phyloP scores from a whole-genome alignment of 1,140 invertebrate genomes.

The Achroia grisella region DNA sequence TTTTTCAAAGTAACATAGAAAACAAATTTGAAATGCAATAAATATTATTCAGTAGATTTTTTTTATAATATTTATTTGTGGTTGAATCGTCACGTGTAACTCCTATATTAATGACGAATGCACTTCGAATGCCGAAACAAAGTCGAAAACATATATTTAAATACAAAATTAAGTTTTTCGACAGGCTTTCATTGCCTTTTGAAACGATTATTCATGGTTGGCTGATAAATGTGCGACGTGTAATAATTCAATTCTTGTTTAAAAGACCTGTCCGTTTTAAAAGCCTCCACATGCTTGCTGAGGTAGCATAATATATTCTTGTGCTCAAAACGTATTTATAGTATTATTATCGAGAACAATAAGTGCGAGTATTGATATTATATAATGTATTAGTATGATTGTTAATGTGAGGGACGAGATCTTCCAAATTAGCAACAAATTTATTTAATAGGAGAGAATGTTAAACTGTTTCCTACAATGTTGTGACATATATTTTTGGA shows the following conservation, averaged over 20 bases:
- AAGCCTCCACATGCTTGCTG: constrained; percentile 21
- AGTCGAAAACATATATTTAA: constrained; percentile 55
- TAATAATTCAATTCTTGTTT: constrained; percentile 63
- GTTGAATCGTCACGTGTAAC: constrained; percentile 13
- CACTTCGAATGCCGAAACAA: constrained; percentile 21
- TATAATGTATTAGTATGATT: constrained; percentile 10
- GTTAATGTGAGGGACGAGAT: constrained; percentile 4
- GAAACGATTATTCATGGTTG: constrained; percentile 53
- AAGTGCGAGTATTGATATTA: constrained; percentile 1
- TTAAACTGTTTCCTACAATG: too few species aligned
- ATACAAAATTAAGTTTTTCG: constrained; percentile 66
- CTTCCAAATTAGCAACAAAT: background rate
- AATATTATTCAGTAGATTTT: constrained; percentile 16
- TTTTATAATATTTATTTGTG: background rate
- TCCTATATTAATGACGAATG: constrained; percentile 23
- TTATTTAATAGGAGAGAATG: too few species aligned
- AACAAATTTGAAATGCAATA: too few species aligned
- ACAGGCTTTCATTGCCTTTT: constrained; percentile 51
- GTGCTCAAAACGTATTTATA: constrained; percentile 23
- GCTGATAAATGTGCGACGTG: constrained; percentile 61
- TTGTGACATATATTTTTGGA: constrained; percentile 1
- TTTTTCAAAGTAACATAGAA: background rate
- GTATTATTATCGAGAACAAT: constrained; percentile 9
- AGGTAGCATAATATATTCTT: constrained; percentile 27
- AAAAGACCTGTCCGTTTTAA: constrained; percentile 36